Evolutionary conservation across 2,797 vertebrate genomes (phyloP), one percentile per base, ranked within the genome.

Genomic region (Myiothlypis coronata): DNA sequence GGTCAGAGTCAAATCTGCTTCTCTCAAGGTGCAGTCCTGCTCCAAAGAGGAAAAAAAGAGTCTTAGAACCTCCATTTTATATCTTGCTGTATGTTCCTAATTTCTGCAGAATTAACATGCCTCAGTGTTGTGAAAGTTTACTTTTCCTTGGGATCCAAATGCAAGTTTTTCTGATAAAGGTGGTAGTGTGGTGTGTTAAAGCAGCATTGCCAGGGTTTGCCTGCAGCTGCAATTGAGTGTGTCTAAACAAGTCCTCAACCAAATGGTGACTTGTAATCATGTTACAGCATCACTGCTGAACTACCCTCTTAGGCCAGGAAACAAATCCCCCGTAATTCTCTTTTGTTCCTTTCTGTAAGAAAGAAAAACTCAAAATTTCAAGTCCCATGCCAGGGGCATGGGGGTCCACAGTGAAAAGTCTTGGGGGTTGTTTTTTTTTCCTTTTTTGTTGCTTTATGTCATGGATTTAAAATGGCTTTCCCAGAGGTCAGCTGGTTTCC

Each of bases 201-300:
- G 21, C 49, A 67, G 11, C 26, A 28, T 67, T 75, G 37, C 11
- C 32, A 64, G 34, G 41, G 20, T 27, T 90, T 91, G 46, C 65
- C 68, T 89, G 75, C 14, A 87, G 71, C 60, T 77, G 47, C 64
- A 89, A 78, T 94, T 90, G 69, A 60, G 19, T 84, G 94, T 68
- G 60, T 76, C 56, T 77, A 35, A 87, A 83, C 17, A 46, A 83
- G 35, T 55, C 17, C 28, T 83, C 12, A 47, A 27, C 35, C 50
- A 83, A 70, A 85, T 87, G 84, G 65, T 52, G 34, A 52, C 35
- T 39, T 87, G 13, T 59, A 83, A 72, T 86, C 41, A 20, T 49
- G 69, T 78, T 82, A n/a, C n/a, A 35, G 74, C 83, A 71, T 78
- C 67, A 43, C 14, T 6, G 2, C 50, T 93, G 57, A 91, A 22